These are phyloP conservation scores for Ophioderma brevispina DNA, from an alignment of 35 echinoderm and acorn worm genomes.

Conservation along the genomic window DNA sequence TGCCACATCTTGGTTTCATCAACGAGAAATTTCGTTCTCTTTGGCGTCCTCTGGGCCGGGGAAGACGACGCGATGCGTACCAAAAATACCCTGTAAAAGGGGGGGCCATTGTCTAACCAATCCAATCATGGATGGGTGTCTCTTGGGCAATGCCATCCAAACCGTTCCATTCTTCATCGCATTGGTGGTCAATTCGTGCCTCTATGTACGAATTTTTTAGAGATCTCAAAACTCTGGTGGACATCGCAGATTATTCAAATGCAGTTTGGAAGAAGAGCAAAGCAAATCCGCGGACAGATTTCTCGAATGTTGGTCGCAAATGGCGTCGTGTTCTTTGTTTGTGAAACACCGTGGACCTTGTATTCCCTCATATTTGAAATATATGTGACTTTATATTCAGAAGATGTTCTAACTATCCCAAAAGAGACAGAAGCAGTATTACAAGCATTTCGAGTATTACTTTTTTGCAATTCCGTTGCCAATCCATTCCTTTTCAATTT, in stretches of 20 bases:
- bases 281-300: background rate
- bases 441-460: background rate
- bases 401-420: background rate
- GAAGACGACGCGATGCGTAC: background rate
- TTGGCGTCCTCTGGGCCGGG: background rate
- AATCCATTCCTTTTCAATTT: background rate
- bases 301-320: conserved; percentile 1
- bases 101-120: background rate
- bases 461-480: background rate
- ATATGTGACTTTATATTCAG: background rate
- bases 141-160: conserved; percentile 22
- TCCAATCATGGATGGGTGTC: background rate
- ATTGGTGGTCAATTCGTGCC: conserved; percentile 1
- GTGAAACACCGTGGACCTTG: background rate
- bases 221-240: background rate
- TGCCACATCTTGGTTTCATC: background rate
- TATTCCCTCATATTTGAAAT: background rate
- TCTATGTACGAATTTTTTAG: conserved; percentile 33
- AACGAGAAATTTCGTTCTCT: background rate
- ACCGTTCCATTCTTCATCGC: conserved; percentile 43
- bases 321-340: background rate
- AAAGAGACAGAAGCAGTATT: background rate
- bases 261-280: background rate
- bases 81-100: background rate
- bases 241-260: background rate